Percentiles rank a stretch among this genome's conserved stretches.
Evolutionary conservation across 2,113 vertebrate genomes (phyloP).

Genomic region (Condylura cristata): DNA sequence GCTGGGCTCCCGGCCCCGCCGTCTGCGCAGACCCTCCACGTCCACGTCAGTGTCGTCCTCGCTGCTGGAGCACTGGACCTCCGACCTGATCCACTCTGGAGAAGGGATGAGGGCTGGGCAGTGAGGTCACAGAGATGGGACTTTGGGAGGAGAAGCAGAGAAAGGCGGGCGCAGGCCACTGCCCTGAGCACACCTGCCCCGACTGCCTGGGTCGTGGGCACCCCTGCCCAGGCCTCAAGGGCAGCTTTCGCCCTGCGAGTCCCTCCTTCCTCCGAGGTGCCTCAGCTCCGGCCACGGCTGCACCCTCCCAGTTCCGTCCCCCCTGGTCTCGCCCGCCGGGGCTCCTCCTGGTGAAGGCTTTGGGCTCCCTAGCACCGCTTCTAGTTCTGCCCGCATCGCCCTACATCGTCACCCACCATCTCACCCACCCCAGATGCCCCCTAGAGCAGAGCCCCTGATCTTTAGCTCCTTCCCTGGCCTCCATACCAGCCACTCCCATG

Average conservation of each 20-base stretch:
- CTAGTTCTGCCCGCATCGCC: neutral
- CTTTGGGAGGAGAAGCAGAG: rapidly evolving
- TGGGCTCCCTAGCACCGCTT: neutral
- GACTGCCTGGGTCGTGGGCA: neutral
- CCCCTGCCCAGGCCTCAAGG: neutral
- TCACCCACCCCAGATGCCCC: neutral
- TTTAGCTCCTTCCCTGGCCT: neutral
- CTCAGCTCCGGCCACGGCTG: neutral
- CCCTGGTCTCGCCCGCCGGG: neutral
- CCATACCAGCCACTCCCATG: neutral
- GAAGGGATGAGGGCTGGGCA: neutral
- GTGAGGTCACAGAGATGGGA: neutral
- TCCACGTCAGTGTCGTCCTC: constrained; percentile 72
- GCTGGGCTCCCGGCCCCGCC: constrained; percentile 39
- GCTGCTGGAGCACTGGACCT: constrained; percentile 70
- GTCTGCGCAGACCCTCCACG: constrained; percentile 75
- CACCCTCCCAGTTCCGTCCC: rapidly evolving
- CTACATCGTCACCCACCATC: neutral
- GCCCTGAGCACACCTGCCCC: neutral
- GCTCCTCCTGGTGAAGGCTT: neutral
- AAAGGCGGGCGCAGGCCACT: neutral
- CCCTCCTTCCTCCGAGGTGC: neutral
- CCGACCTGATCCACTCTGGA: constrained; percentile 59
- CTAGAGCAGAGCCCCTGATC: neutral
- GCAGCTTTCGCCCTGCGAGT: neutral